These are phyloP conservation scores for Drosophila maculinotata DNA, from an alignment of 2,888 invertebrate genomes.

Conservation along the genomic window DNA sequence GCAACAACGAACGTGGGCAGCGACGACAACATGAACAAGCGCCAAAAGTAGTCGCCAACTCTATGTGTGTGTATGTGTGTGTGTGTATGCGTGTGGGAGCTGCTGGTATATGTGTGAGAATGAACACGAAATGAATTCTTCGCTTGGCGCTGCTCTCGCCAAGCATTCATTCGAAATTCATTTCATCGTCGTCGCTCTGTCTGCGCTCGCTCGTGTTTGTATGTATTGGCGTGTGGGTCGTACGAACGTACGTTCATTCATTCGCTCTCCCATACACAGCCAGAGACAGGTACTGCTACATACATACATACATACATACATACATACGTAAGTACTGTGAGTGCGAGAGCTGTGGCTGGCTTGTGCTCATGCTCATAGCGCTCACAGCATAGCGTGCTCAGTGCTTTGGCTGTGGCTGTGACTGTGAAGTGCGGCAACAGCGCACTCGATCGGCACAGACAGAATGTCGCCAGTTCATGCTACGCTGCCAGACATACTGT, in stretches of 20 bases:
- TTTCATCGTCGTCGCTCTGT: slow-evolving; percentile 61
- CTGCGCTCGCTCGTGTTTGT: slow-evolving; percentile 47
- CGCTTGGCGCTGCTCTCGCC: slow-evolving; percentile 30
- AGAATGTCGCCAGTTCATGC: slow-evolving; percentile 96
- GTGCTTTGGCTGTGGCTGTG: slow-evolving; percentile 5
- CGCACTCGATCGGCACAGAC: slow-evolving; percentile 92
- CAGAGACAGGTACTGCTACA: slow-evolving; percentile 27
- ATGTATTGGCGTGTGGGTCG: slow-evolving; percentile 37
- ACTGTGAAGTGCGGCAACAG: slow-evolving; percentile 87
- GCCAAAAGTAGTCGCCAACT: slow-evolving; percentile 38
- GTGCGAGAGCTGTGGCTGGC: slow-evolving; percentile 26
- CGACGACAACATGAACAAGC: slow-evolving; percentile 40
- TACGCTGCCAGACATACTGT: slow-evolving; percentile 91
- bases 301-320: background rate
- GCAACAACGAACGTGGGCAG: slow-evolving; percentile 49
- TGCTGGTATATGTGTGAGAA: slow-evolving; percentile 46
- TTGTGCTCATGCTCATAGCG: slow-evolving; percentile 49
- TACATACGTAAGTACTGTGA: background rate
- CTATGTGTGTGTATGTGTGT: slow-evolving; percentile 1
- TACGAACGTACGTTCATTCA: slow-evolving; percentile 46
- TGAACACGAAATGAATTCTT: slow-evolving; percentile 63
- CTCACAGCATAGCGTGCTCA: slow-evolving; percentile 40
- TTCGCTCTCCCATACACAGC: slow-evolving; percentile 18
- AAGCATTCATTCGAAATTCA: slow-evolving; percentile 49
- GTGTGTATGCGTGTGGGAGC: slow-evolving; percentile 39